Base-by-base conservation (phyloP, 2,797 vertebrate species). In the Karalla daura region DNA sequence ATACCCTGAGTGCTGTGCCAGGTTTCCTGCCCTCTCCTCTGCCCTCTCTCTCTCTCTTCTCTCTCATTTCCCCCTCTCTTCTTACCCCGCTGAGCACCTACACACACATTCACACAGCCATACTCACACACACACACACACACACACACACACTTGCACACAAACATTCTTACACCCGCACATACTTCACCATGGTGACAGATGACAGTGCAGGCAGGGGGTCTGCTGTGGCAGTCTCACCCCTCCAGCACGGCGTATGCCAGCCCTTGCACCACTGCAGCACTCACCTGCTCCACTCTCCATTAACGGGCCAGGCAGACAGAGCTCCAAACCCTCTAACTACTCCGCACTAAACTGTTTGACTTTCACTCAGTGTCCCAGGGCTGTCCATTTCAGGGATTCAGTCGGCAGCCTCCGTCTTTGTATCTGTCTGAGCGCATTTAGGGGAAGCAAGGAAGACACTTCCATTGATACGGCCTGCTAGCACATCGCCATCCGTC, bases 201-300 rank as follows among this genome's bases (percentile, higher is more conserved):
- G 86, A 86, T 84, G 84, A 90, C 81, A 75, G 47, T 41, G 54
- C 59, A 78, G 58, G 85, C 77, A 66, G 86, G 78, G 61, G 80
- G 85, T 79, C 78, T 37, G 5, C 78, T 60, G 41, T 76, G 58
- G 60, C 65, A 63, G 65, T 69, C 67, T 78, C 69, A 70, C 72
- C 61, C 43, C 66, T 75, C 49, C 20, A 51, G 66, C 37, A 71
- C 58, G 78, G 83, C 85, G 77, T 82, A 75, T 89, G 81, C 83
- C 90, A 64, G 53, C 70, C 74, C 78, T 74, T 67, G 70, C 79
- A 80, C 74, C 84, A 64, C 82, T 74, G 84, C 78, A 77, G 59
- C 76, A 70, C 61, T 84, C 63, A 78, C 78, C 83, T 78, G 77
- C 51, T 54, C 30, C 3, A 18, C 66, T 72, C 71, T 47, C 44